These are phyloP conservation scores for Scaptomyza montana DNA, from an alignment of 1,140 invertebrate species.

Conservation along the genomic window DNA sequence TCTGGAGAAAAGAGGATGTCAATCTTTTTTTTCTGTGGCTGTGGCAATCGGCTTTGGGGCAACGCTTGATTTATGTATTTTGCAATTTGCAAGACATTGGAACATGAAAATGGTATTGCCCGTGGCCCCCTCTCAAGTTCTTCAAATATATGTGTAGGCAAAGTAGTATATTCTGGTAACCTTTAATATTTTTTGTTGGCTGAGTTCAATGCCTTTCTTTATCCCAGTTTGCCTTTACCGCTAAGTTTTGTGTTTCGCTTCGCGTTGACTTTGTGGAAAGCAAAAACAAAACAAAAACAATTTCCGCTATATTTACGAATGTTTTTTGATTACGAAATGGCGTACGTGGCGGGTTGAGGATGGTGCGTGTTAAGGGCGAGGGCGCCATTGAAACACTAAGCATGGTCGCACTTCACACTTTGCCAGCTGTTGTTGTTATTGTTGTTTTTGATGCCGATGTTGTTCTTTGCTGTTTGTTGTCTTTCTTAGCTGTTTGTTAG, in stretches of 20 bases:
- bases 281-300: constrained; percentile 40
- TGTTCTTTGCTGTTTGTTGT: constrained; percentile 5
- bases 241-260: not conserved
- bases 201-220: constrained; percentile 1
- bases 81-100: constrained; percentile 41
- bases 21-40: not conserved
- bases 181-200: constrained; percentile 17
- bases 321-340: constrained; percentile 52
- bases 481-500: constrained; percentile 9
- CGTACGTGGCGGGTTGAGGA: constrained; percentile 10
- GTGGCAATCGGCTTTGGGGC: constrained; percentile 38
- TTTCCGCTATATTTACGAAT: constrained; percentile 51
- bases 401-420: constrained; percentile 40
- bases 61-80: constrained; percentile 39
- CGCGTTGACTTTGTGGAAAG: constrained; percentile 23
- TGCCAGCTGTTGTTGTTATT: constrained; percentile 9
- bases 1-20: too few species aligned
- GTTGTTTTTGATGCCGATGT: constrained; percentile 1
- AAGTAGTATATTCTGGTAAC: constrained; percentile 13
- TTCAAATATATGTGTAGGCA: not conserved
- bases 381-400: constrained; percentile 18
- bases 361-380: not conserved
- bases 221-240: not conserved
- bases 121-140: not conserved
- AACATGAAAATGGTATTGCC: constrained; percentile 35